Percentiles rank a stretch among this genome's conserved stretches.
Evolutionary conservation across 1,140 invertebrate genomes (phyloP).

Genomic region (Drosophila pruinosa): DNA sequence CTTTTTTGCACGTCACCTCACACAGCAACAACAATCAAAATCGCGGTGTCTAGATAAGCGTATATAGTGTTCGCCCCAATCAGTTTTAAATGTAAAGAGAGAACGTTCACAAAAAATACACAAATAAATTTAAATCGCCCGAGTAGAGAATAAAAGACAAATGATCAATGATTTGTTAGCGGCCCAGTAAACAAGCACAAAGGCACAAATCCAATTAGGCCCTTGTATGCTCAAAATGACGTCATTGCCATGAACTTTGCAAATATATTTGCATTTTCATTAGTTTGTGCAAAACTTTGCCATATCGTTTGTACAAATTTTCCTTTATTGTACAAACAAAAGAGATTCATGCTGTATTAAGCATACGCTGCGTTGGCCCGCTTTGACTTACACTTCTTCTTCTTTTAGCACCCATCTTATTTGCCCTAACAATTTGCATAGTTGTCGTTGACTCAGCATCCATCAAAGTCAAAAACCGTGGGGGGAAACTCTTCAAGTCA

Average conservation of each 20-base stretch:
- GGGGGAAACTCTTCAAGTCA: constrained; percentile 28
- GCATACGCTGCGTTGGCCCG: constrained; percentile 7
- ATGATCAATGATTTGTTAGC: constrained; percentile 25
- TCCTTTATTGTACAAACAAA: constrained; percentile 1
- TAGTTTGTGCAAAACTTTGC: constrained; percentile 15
- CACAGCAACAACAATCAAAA: constrained; percentile 16
- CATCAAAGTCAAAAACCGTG: neutral
- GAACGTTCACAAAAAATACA: constrained; percentile 40
- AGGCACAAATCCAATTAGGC: constrained; percentile 42
- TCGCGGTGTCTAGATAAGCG: constrained; percentile 57
- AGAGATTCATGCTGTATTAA: constrained; percentile 6
- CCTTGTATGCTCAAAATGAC: constrained; percentile 41
- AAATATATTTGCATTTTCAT: constrained; percentile 30
- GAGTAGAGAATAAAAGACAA: constrained; percentile 21
- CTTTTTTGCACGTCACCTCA: constrained; percentile 40
- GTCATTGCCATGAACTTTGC: constrained; percentile 55
- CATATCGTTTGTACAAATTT: constrained; percentile 29
- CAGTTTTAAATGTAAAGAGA: no score
- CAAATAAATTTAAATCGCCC: constrained; percentile 17
- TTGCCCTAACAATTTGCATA: constrained; percentile 58
- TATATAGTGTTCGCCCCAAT: constrained; percentile 53
- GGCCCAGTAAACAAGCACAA: constrained; percentile 46
- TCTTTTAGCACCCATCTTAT: constrained; percentile 29
- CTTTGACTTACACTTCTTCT: constrained; percentile 54
- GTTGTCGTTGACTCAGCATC: constrained; percentile 32